Conservation (phyloP, 2,113 vertebrate genomes). For the Lamprologus tigripictilis region DNA sequence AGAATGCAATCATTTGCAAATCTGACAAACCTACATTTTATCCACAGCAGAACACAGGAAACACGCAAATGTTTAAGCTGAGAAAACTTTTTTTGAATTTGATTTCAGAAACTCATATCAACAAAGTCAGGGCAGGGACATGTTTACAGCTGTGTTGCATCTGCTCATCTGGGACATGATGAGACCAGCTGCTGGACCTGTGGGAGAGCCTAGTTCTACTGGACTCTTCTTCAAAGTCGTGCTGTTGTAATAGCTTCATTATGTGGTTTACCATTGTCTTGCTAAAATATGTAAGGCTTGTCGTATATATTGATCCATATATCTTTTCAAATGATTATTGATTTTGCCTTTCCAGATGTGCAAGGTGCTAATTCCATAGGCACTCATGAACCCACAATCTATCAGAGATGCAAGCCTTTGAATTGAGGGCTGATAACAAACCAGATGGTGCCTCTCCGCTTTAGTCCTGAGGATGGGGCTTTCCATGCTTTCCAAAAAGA, state of each 20-base stretch:
- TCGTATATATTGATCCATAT: neutral
- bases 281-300: neutral
- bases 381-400: neutral
- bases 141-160: neutral
- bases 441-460: neutral
- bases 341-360: neutral
- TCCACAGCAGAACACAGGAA: neutral
- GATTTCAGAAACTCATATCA: neutral
- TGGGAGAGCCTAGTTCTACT: neutral
- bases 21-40: neutral
- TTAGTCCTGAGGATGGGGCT: neutral
- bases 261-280: neutral
- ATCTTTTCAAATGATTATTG: neutral
- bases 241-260: neutral
- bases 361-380: neutral
- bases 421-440: neutral
- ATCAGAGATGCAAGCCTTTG: neutral
- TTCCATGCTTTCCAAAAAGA: neutral
- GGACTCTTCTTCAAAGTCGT: neutral
- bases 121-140: rapidly evolving
- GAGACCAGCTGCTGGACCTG: neutral
- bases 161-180: neutral
- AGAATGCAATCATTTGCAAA: neutral
- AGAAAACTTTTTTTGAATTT: neutral
- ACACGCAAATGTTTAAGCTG: neutral